phyloP scores from a whole-genome alignment of 2,797 vertebrate species.

The Chromis chromis region DNA sequence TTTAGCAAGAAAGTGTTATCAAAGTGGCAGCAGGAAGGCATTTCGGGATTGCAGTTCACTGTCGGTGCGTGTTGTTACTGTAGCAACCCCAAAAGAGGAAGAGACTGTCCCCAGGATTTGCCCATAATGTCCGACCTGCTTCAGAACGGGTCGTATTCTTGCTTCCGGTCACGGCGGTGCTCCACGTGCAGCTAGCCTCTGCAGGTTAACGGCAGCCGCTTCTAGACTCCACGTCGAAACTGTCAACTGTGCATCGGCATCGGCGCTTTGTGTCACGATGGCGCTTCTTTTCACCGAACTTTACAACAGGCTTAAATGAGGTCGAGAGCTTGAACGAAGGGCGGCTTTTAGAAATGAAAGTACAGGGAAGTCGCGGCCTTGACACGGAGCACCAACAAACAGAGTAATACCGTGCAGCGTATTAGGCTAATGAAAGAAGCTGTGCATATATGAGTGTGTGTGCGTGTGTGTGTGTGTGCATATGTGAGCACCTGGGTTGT shows the following conservation, averaged over 20 bases:
- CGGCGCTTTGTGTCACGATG: not conserved
- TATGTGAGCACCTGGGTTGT: constrained; percentile 8
- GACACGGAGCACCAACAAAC: not conserved
- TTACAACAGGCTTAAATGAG: not conserved
- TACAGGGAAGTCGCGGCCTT: no score
- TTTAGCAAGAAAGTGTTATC: not conserved
- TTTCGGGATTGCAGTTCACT: not conserved
- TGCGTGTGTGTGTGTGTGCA: not conserved
- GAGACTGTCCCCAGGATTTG: no score
- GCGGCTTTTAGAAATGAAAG: not conserved
- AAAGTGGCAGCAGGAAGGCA: not conserved
- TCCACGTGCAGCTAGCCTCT: no score
- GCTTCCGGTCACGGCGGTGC: no score
- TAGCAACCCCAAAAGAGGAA: not conserved
- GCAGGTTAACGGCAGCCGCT: no score
- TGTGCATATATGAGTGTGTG: constrained; percentile 4
- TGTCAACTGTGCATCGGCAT: not conserved
- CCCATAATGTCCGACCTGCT: no score
- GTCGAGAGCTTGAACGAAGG: not conserved
- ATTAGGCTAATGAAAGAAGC: constrained; percentile 17
- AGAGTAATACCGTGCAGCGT: not conserved
- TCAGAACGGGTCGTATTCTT: no score
- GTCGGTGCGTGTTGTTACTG: constrained; percentile 12
- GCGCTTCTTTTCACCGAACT: not conserved
- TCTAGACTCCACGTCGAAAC: no score